Base-by-base conservation (phyloP, 2,113 vertebrate species). In the Apteryx owenii region DNA sequence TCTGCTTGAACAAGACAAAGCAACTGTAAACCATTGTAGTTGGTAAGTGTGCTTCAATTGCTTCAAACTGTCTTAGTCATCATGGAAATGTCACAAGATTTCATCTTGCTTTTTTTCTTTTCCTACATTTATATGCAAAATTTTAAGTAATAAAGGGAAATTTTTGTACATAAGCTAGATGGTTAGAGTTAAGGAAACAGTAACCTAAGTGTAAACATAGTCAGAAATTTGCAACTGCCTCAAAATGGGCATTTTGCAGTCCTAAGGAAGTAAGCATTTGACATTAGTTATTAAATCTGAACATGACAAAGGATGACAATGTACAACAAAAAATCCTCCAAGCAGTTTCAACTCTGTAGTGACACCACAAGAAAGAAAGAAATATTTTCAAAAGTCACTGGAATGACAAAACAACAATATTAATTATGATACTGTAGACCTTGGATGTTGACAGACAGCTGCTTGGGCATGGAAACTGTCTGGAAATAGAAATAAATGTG, bases 1-100 rank as follows among this genome's bases (percentile, higher is more conserved):
- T 25, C 69, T 53, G 33, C 48, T 72, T 17, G n/a, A 18, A 26
- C 22, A 53, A 22, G 18, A 2, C 25, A 21, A n/a, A n/a, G n/a
- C 53, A 79, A 21, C 61, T 50, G 58, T 46, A 14, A 50, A 40
- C 46, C 16, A 2, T 15, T 29, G 36, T 50, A 73, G 38, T 31
- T 48, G 50, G 33, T 58, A 46, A 33, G 66, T 6, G 29, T 38
- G 23, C 36, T 69, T 60, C n/a, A 19, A 31, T 25, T 72, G 40
- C 60, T 50, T 62, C 40, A 9, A 1, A 1, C 65, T 62, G 53
- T 36, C 23, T 33, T 42, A 75, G 33, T 38, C 5, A 26, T 64
- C 21, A 28, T 0, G 6, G 21, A 46, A 1, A 0, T 12, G 31
- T 33, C 21, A 54, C 53, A 44, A 18, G 38, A 4, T 73, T 31